phyloP scores from a whole-genome alignment of 2,113 vertebrate species.

The Sebastes fasciatus region DNA sequence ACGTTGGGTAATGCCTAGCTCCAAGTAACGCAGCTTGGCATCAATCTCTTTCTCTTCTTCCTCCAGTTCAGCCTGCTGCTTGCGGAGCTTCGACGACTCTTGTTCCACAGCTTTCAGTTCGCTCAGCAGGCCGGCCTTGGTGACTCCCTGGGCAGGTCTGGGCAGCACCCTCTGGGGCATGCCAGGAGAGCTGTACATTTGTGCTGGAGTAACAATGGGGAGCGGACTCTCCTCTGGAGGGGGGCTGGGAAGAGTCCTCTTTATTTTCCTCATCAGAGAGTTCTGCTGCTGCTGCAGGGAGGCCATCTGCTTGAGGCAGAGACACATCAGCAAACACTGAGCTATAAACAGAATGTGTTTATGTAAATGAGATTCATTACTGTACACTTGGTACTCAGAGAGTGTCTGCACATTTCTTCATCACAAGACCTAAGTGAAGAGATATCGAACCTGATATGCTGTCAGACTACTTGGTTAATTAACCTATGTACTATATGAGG shows the following conservation, averaged over 20 bases:
- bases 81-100: slow-evolving; percentile 96
- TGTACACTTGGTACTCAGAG: slow-evolving; percentile 48
- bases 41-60: slow-evolving; percentile 99
- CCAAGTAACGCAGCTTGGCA: slow-evolving; percentile 96
- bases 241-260: slow-evolving; percentile 97
- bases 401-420: slow-evolving; percentile 43
- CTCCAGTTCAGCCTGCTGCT: slow-evolving; percentile 97
- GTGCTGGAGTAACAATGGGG: slow-evolving; percentile 91
- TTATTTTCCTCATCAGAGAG: slow-evolving; percentile 95
- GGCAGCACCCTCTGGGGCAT: slow-evolving; percentile 88
- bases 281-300: slow-evolving; percentile 94
- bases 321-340: slow-evolving; percentile 69
- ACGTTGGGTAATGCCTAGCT: slow-evolving; percentile 95
- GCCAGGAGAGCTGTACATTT: slow-evolving; percentile 91
- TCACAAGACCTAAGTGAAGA: slow-evolving; percentile 28
- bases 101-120: slow-evolving; percentile 97
- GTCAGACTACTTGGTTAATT: slow-evolving; percentile 35
- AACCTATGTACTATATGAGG: neutral
- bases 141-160: slow-evolving; percentile 86
- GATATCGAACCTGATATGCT: slow-evolving; percentile 24
- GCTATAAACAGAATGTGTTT: slow-evolving; percentile 71
- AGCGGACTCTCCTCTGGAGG: slow-evolving; percentile 93
- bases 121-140: slow-evolving; percentile 93
- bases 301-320: slow-evolving; percentile 87
- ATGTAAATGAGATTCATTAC: slow-evolving; percentile 72